Conservation (phyloP, 2,113 vertebrate species). For the Atherinomorus stipes region DNA sequence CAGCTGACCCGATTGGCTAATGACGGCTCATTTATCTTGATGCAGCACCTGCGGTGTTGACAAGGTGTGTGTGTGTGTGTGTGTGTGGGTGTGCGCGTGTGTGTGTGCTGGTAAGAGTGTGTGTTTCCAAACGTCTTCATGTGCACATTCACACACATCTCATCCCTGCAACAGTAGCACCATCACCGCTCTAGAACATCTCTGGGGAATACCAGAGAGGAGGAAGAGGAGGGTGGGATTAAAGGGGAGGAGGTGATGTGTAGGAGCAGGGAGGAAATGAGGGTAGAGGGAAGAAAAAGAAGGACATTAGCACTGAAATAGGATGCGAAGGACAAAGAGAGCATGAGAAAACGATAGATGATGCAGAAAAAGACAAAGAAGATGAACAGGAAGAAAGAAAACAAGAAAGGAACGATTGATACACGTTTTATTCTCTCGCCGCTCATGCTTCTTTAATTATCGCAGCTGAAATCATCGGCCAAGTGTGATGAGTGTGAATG, state of each 20-base stretch:
- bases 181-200: slow-evolving; percentile 61
- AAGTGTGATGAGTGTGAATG: slow-evolving; percentile 28
- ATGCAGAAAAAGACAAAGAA: slow-evolving; percentile 9
- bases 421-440: slow-evolving; percentile 67
- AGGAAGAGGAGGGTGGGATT: slow-evolving; percentile 22
- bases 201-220: slow-evolving; percentile 58
- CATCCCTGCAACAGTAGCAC: slow-evolving; percentile 51
- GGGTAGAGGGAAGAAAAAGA: slow-evolving; percentile 19
- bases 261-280: slow-evolving; percentile 16
- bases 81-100: slow-evolving; percentile 23
- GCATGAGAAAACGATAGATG: not conserved
- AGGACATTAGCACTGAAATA: not conserved
- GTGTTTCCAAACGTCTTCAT: slow-evolving; percentile 15
- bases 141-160: slow-evolving; percentile 21
- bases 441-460: slow-evolving; percentile 66
- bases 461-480: slow-evolving; percentile 30
- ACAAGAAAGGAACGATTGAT: slow-evolving; percentile 45
- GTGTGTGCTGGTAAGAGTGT: not conserved
- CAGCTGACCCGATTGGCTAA: slow-evolving; percentile 78
- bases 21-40: slow-evolving; percentile 82
- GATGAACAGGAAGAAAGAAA: not conserved
- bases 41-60: slow-evolving; percentile 76
- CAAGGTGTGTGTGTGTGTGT: slow-evolving; percentile 19
- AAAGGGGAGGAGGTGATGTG: slow-evolving; percentile 45
- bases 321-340: not conserved